Base-by-base conservation (phyloP, 2,113 vertebrate species). In the Aegithalos caudatus region DNA sequence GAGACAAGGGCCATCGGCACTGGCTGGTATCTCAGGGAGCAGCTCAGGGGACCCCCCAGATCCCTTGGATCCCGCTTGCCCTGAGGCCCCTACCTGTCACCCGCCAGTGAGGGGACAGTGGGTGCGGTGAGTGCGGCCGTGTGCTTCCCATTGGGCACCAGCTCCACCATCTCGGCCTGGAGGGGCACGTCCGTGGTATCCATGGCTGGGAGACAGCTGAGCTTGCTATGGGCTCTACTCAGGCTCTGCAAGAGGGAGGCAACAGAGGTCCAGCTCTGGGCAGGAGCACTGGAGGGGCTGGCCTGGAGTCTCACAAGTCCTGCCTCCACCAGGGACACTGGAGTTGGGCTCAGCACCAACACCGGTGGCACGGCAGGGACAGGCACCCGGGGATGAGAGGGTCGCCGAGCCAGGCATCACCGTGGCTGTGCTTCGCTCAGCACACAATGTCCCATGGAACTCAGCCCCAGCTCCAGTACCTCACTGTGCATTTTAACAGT, bases 121-220 rank as follows among this genome's bases (percentile, higher is more conserved):
- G 85, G 94, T 2, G 96, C 5, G 2, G 86, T 95, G 5, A 97
- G 92, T 0, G 76, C 66, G 0, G 97, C 87, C 0, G 87, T 3
- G 13, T 98, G 98, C 61, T 98, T 98, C 89, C 98, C 98, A 0
- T 98, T 98, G 87, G 98, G 98, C 51, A 98, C 98, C 93, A 98
- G 94, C 37, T 98, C 98, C 90, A 98, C 97, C 98, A 98, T 98
- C 95, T 98, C 98, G 0, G 97, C 94, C 95, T 98, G 98, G 60
- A 98, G 88, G 48, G 97, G 96, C 2, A 88, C n/a, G 3, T 97
- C 94, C 2, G 60, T 91, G 44, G 88, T 48, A 4, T 97, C 97
- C 97, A 98, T 98, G 88, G 88, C 0, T 25, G 21, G 42, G 40
- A 86, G 50, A 58, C 5, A 29, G 70, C 53, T 56, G 61, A 44